Conservation (phyloP, 2,888 invertebrate genomes). For the Emmelina monodactyla region DNA sequence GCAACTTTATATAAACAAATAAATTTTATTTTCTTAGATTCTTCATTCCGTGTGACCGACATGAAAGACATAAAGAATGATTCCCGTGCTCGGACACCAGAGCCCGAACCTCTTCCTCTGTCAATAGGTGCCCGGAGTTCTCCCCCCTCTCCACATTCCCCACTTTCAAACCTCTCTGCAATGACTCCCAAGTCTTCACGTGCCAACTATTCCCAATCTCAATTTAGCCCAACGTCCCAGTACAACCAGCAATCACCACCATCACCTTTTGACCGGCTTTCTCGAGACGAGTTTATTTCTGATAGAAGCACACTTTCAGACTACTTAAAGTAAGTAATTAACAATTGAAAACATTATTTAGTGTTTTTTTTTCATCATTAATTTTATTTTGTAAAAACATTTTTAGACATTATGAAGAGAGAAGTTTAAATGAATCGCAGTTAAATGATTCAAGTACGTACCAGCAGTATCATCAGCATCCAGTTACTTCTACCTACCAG, state of each 20-base stretch:
- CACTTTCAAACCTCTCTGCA: slow-evolving; percentile 12
- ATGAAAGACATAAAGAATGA: not conserved
- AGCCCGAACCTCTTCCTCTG: slow-evolving; percentile 15
- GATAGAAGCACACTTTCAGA: slow-evolving; percentile 22
- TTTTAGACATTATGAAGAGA: not conserved
- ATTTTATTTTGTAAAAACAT: not conserved
- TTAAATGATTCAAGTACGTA: not conserved
- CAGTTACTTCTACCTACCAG: slow-evolving; percentile 3
- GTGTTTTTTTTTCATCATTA: not conserved
- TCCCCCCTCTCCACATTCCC: slow-evolving; percentile 10
- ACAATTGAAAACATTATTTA: not conserved
- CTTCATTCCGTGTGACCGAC: slow-evolving; percentile 5
- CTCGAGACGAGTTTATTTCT: slow-evolving; percentile 29
- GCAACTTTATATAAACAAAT: not conserved
- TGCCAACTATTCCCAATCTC: not conserved
- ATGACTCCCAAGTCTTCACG: too few species aligned
- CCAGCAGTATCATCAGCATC: not conserved
- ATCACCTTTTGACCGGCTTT: slow-evolving; percentile 4
- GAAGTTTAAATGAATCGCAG: not conserved
- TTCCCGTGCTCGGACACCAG: not conserved
- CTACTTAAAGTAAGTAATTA: slow-evolving; percentile 15
- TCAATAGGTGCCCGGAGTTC: slow-evolving; percentile 16
- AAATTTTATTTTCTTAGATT: not conserved
- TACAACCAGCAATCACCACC: slow-evolving; percentile 10
- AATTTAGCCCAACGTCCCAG: not conserved